Conservation (phyloP, 92 coral and sea anemone genomes). For the Blastomussa wellsi region DNA sequence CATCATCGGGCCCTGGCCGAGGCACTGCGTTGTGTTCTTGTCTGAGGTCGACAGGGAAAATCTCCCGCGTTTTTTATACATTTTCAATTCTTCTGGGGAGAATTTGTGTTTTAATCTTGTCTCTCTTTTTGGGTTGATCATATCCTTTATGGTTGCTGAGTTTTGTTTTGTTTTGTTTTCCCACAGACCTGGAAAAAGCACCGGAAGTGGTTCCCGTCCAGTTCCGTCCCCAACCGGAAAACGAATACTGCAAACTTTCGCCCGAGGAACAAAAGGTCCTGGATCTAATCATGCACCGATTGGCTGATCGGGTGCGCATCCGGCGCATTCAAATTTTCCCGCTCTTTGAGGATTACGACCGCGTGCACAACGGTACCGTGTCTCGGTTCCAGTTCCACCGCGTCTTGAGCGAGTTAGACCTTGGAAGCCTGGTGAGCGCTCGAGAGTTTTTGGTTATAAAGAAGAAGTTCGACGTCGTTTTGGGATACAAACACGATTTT, state of each 20-base stretch:
- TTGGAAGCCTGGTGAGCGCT: slow-evolving; percentile 92
- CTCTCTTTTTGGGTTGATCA: neutral
- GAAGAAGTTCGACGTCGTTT: slow-evolving; percentile 90
- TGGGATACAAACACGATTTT: slow-evolving; percentile 95
- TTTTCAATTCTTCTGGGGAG: neutral
- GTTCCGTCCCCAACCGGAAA: slow-evolving; percentile 78
- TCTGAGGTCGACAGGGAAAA: neutral
- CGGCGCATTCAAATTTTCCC: slow-evolving; percentile 98
- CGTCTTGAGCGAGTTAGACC: slow-evolving; percentile 94
- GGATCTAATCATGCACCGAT: slow-evolving; percentile 96
- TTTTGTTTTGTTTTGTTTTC: neutral
- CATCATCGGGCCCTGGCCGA: no score
- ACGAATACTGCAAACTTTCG: slow-evolving; percentile 77
- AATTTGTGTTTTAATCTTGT: neutral
- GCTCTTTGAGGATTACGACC: slow-evolving; percentile 98
- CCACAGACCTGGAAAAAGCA: slow-evolving; percentile 87
- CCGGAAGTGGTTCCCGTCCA: slow-evolving; percentile 88
- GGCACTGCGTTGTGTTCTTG: no score
- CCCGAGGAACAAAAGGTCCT: slow-evolving; percentile 80
- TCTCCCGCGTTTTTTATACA: neutral
- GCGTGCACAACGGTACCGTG: slow-evolving; percentile 97
- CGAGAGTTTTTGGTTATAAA: slow-evolving; percentile 85
- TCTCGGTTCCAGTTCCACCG: slow-evolving; percentile 98
- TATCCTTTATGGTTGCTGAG: neutral
- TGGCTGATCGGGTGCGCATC: slow-evolving; percentile 97